A percentile compares a stretch with the other conserved stretches of the same genome.
These are phyloP conservation scores for Pangasianodon gigas DNA, from an alignment of 2,113 vertebrate genomes.

Conservation along the genomic window DNA sequence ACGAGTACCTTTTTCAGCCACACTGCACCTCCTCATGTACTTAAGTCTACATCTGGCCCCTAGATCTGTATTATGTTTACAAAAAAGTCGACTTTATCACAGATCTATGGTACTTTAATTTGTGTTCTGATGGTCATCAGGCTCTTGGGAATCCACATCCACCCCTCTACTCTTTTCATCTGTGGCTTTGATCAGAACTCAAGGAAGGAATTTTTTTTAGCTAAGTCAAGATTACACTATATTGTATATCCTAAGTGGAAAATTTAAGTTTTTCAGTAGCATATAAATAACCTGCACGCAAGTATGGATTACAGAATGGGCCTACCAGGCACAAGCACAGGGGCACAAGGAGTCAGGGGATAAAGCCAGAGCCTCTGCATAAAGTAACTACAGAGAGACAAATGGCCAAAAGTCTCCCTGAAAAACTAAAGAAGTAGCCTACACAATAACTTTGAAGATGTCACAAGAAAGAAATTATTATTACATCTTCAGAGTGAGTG, in stretches of 20 bases:
- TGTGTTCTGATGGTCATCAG: background rate
- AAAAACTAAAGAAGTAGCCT: background rate
- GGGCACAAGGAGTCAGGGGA: too few relatives aligned
- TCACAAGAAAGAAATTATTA: background rate
- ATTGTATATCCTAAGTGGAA: too few relatives aligned
- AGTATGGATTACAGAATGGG: too few relatives aligned
- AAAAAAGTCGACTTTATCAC: background rate
- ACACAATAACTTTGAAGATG: background rate
- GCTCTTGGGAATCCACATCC: background rate
- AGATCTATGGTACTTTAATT: background rate
- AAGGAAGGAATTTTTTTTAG: too few relatives aligned
- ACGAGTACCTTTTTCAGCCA: too few relatives aligned
- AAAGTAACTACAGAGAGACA: background rate
- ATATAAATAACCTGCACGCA: too few relatives aligned
- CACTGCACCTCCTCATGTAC: too few relatives aligned
- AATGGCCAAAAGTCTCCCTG: background rate
- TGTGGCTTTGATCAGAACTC: background rate
- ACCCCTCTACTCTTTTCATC: background rate
- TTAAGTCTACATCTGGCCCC: background rate
- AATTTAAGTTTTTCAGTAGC: too few relatives aligned
- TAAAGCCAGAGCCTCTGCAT: background rate
- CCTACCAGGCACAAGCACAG: too few relatives aligned
- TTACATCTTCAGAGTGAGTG: background rate
- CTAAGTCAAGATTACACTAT: too few relatives aligned
- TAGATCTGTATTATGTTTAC: background rate